Conservation (phyloP, 2,888 invertebrate species). For the Hypolimnas misippus region DNA sequence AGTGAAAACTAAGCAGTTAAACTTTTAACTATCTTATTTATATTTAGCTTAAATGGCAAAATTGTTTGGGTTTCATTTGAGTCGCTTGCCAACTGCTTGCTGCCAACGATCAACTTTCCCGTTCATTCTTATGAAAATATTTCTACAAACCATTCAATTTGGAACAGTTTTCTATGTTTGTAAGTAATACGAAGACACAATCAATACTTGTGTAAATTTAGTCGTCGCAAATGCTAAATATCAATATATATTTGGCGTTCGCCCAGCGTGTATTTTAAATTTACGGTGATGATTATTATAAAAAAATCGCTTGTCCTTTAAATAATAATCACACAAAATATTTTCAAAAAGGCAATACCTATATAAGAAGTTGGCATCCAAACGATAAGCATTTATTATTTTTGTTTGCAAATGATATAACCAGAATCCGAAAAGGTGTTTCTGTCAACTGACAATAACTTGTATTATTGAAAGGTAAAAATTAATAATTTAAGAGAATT, state of each 20-base stretch:
- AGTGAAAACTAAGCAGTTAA: constrained; percentile 19
- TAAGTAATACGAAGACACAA: constrained; percentile 21
- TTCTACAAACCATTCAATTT: constrained; percentile 37
- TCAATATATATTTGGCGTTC: constrained; percentile 5
- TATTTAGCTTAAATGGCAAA: constrained; percentile 28
- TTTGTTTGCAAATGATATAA: too few species aligned
- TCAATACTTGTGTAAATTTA: constrained; percentile 17
- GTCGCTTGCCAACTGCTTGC: constrained; percentile 37
- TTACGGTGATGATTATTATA: neutral
- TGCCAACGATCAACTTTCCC: constrained; percentile 41
- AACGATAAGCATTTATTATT: too few species aligned
- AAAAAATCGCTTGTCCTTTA: neutral
- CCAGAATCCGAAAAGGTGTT: too few species aligned
- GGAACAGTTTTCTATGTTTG: constrained; percentile 29
- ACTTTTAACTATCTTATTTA: constrained; percentile 29
- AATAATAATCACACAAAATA: neutral
- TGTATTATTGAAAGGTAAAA: too few species aligned
- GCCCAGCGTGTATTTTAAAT: neutral
- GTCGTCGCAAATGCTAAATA: constrained; percentile 2
- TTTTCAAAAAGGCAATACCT: neutral
- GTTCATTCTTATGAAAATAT: constrained; percentile 35
- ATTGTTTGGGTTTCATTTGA: constrained; percentile 35
- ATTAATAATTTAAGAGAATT: neutral
- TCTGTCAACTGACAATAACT: too few species aligned
- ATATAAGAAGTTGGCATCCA: too few species aligned